Base-by-base conservation (phyloP, 92 coral and sea anemone species). In the Plumapathes pennacea region DNA sequence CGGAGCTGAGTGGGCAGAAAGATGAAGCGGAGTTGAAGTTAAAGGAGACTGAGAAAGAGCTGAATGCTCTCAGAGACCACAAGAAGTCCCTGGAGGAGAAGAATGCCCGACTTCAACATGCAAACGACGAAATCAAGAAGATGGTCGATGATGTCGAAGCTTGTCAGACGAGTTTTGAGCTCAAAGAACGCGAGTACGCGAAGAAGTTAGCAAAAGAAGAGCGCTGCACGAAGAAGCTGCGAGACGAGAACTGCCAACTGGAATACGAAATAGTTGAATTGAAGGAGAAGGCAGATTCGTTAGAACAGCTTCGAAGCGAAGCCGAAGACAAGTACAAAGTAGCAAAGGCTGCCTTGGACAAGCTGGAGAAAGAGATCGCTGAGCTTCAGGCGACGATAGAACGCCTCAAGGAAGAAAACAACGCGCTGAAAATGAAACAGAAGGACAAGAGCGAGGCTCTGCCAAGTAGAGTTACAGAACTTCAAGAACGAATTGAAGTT, bases 381-480 rank as follows among this genome's bases (percentile, higher is more conserved):
- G 78, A 70, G 10, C 13, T 33, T 32, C 32, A 39, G 28, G 40
- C 32, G 11, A 39, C 55, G 32, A 37, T 73, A 8, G 65, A 80
- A 41, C 46, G 49, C 14, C 51, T 69, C 5, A 66, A 72, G 21
- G 46, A 28, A 5, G 60, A 57, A 29, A 61, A 60, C 3, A 66
- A 58, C 28, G 60, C 38, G 12, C n/a, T 64, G 83, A 77, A 9
- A 57, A 77, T 10, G 81, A 69, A 20, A 63, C 63, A 20, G 67
- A 69, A 41, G 32, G 38, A 19, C 60, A 38, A 12, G 62, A 65
- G 46, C 43, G 48, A 20, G 50, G 57, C 0, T 63, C 50, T 47
- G 71, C 71, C 4, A 48, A 63, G 32, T 57, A 63, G 33, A n/a
- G n/a, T n/a, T n/a, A n/a, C n/a, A n/a, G 71, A 48, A 14, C 71